These are phyloP conservation scores for Nannobrachium achirus DNA, from an alignment of 2,113 vertebrate genomes.

Conservation along the genomic window DNA sequence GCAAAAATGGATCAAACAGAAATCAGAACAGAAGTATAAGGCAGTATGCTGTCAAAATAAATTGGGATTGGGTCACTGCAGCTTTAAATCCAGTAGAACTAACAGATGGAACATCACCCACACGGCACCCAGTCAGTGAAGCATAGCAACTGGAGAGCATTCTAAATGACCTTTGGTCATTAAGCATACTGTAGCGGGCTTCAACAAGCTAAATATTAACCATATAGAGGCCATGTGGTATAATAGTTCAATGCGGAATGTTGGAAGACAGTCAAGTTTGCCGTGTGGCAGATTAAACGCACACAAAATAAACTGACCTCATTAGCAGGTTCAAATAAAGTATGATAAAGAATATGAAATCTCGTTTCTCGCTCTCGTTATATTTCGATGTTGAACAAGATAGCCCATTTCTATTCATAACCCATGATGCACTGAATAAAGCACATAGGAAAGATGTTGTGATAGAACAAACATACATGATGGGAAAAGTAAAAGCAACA, in stretches of 20 bases:
- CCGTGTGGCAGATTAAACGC: too few relatives aligned
- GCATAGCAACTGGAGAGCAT: too few relatives aligned
- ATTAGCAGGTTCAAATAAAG: background rate
- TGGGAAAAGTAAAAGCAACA: slow-evolving; percentile 45
- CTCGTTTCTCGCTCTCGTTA: background rate
- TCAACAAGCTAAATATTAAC: slow-evolving; percentile 34
- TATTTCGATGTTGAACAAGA: slow-evolving; percentile 22
- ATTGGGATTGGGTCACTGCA: slow-evolving; percentile 34
- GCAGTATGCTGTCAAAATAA: slow-evolving; percentile 29
- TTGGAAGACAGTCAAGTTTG: too few relatives aligned
- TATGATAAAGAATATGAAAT: slow-evolving; percentile 14
- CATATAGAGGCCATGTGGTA: too few relatives aligned
- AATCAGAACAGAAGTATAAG: slow-evolving; percentile 29
- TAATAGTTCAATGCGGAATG: too few relatives aligned
- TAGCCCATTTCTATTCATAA: too few relatives aligned
- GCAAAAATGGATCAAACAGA: slow-evolving; percentile 34
- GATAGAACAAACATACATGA: slow-evolving; percentile 40
- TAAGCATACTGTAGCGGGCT: slow-evolving; percentile 12
- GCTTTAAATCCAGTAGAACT: slow-evolving; percentile 51
- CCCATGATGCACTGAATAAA: too few relatives aligned
- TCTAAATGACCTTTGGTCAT: slow-evolving; percentile 30
- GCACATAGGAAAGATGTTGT: slow-evolving; percentile 29
- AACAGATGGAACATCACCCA: slow-evolving; percentile 26
- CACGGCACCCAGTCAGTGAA: slow-evolving; percentile 4
- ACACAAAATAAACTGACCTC: slow-evolving; percentile 16